phyloP scores from a whole-genome alignment of 2,113 vertebrate genomes.

The Percopsis transmontana region DNA sequence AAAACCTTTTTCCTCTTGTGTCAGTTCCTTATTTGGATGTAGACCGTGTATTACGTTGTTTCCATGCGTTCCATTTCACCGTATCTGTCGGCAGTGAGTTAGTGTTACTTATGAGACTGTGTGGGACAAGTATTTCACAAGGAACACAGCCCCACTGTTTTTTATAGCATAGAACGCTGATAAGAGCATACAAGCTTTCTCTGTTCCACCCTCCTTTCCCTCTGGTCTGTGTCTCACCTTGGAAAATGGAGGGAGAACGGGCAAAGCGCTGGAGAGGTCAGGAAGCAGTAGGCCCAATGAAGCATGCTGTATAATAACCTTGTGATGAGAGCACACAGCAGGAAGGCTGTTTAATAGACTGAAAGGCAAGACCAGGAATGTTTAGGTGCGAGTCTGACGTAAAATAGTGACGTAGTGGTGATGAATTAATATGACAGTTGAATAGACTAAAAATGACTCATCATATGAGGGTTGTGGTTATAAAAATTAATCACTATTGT shows the following conservation, averaged over 20 bases:
- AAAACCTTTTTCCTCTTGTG: neutral
- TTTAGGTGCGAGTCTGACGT: no score
- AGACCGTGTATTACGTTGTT: neutral
- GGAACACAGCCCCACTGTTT: slow-evolving; percentile 31
- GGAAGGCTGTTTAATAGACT: slow-evolving; percentile 3
- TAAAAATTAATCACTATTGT: no score
- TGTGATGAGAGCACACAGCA: neutral
- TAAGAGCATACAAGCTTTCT: slow-evolving; percentile 50
- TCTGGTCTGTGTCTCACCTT: slow-evolving; percentile 45
- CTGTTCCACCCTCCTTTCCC: slow-evolving; percentile 20
- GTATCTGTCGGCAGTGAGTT: neutral
- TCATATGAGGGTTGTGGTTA: neutral
- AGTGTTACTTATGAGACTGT: neutral
- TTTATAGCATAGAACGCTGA: slow-evolving; percentile 50
- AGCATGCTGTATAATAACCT: slow-evolving; percentile 18
- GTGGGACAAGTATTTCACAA: slow-evolving; percentile 10
- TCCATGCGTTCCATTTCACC: neutral
- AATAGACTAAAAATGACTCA: slow-evolving; percentile 25
- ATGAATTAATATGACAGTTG: neutral
- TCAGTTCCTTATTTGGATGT: neutral
- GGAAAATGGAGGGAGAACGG: slow-evolving; percentile 24
- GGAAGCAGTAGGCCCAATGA: slow-evolving; percentile 38
- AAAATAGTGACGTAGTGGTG: neutral
- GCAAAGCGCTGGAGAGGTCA: slow-evolving; percentile 15
- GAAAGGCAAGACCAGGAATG: neutral